A percentile compares a stretch with the other conserved stretches of the same genome.
These are phyloP conservation scores for Varanus salvator DNA, from an alignment of 2,113 vertebrate genomes.

Conservation along the genomic window DNA sequence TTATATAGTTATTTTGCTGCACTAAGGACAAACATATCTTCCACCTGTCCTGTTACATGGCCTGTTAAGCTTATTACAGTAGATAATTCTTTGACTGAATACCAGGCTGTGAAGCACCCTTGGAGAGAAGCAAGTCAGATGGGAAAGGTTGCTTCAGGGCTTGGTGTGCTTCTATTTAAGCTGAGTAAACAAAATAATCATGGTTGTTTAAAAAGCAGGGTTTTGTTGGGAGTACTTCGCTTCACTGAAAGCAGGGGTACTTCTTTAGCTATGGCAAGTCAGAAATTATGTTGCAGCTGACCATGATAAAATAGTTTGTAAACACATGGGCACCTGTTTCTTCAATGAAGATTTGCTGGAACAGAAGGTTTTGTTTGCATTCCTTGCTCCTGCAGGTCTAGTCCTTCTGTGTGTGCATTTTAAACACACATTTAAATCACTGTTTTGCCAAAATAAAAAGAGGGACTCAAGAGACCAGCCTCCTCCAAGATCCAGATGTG, in stretches of 20 bases:
- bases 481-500: background rate
- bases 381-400: background rate
- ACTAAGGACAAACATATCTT: constrained; percentile 44
- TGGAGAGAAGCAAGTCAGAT: constrained; percentile 15
- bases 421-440: background rate
- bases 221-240: background rate
- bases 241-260: background rate
- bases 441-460: no score
- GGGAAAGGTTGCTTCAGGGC: constrained; percentile 29
- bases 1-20: constrained; percentile 39
- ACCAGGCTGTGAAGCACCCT: constrained; percentile 34
- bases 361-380: no score
- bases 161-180: constrained; percentile 44
- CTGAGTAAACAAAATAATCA: background rate
- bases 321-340: background rate
- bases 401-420: background rate
- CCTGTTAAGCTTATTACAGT: constrained; percentile 52
- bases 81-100: constrained; percentile 25
- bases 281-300: no score
- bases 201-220: background rate
- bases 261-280: background rate
- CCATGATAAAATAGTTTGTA: background rate
- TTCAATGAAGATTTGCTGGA: background rate
- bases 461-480: background rate
- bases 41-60: constrained; percentile 43